phyloP scores from a whole-genome alignment of 2,113 vertebrate genomes.

The Labrus mixtus region DNA sequence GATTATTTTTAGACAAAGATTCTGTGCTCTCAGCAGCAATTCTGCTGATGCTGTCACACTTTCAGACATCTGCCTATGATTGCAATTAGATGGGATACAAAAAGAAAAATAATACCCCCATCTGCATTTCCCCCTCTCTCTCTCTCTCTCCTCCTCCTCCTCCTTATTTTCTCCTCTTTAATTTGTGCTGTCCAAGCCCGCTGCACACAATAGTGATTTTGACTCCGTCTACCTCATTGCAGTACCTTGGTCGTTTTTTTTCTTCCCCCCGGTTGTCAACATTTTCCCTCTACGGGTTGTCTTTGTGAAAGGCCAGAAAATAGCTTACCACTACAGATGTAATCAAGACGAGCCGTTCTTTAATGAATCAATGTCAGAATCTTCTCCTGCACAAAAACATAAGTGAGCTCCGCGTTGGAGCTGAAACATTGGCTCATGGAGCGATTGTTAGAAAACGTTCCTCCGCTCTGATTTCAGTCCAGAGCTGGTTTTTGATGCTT shows the following conservation, averaged over 20 bases:
- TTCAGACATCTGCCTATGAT: slow-evolving; percentile 99
- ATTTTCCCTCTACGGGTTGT: slow-evolving; percentile 74
- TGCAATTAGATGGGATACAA: slow-evolving; percentile 99
- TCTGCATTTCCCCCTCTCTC: slow-evolving; percentile 89
- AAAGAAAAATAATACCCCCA: slow-evolving; percentile 91
- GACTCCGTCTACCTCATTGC: slow-evolving; percentile 77
- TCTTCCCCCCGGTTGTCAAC: slow-evolving; percentile 68
- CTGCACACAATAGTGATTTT: slow-evolving; percentile 79
- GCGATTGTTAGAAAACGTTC: slow-evolving; percentile 37
- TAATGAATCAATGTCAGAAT: slow-evolving; percentile 81
- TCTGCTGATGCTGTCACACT: slow-evolving; percentile 99
- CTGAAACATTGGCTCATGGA: slow-evolving; percentile 44
- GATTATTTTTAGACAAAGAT: slow-evolving; percentile 99
- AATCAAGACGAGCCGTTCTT: slow-evolving; percentile 76
- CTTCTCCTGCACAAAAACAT: slow-evolving; percentile 66
- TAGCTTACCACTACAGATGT: slow-evolving; percentile 81
- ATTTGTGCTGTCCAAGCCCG: slow-evolving; percentile 81
- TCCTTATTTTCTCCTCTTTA: slow-evolving; percentile 72
- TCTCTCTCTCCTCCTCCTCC: slow-evolving; percentile 71
- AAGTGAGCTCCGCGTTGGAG: slow-evolving; percentile 51
- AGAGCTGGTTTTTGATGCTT: slow-evolving; percentile 9
- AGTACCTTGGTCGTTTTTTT: slow-evolving; percentile 62
- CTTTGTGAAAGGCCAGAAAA: slow-evolving; percentile 78
- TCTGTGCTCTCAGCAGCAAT: slow-evolving; percentile 99
- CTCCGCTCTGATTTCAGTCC: slow-evolving; percentile 21